Conservation (phyloP, 2,797 vertebrate genomes). For the Trachurus trachurus region DNA sequence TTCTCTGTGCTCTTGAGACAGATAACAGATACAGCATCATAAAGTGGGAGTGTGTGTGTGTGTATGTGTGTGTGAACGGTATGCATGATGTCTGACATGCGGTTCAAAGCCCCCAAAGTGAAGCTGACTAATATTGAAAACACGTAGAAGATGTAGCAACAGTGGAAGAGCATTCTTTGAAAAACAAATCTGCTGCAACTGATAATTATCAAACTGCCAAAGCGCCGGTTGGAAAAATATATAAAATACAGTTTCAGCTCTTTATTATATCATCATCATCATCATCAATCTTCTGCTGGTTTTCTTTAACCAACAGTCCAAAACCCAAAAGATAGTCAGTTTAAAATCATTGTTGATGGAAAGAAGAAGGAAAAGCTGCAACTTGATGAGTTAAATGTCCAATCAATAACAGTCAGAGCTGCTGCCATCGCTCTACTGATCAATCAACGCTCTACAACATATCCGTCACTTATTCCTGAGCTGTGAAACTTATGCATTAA, state of each 20-base stretch:
- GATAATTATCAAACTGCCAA: not conserved
- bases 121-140: not conserved
- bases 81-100: slow-evolving; percentile 6
- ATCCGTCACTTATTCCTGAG: too few relatives aligned
- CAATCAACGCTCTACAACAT: too few relatives aligned
- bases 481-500: too few relatives aligned
- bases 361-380: too few relatives aligned
- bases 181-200: not conserved
- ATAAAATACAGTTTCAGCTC: not conserved
- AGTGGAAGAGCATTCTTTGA: not conserved
- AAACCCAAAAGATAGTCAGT: not conserved
- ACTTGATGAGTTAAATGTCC: too few relatives aligned
- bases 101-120: slow-evolving; percentile 15
- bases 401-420: not conserved
- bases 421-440: not conserved
- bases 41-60: slow-evolving; percentile 1
- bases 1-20: slow-evolving; percentile 29
- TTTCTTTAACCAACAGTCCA: not conserved
- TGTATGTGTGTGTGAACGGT: not conserved
- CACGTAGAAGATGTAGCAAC: not conserved
- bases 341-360: not conserved
- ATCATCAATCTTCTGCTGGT: not conserved
- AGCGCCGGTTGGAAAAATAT: not conserved
- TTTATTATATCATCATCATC: not conserved
- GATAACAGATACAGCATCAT: slow-evolving; percentile 17